These are phyloP conservation scores for Lingula anatina DNA, from an alignment of 2,888 invertebrate genomes.

Conservation along the genomic window DNA sequence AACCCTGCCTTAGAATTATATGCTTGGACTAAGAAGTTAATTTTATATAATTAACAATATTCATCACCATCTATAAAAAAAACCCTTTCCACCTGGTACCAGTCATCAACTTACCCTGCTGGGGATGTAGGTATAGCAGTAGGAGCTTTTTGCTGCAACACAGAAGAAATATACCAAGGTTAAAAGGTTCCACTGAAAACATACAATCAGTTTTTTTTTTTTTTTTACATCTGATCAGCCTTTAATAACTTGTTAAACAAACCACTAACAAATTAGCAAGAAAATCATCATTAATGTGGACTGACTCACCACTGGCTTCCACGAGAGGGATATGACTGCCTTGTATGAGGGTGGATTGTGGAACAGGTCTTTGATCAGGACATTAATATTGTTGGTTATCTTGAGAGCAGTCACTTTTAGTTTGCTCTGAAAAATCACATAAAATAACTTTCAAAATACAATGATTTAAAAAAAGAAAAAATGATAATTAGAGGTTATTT, in stretches of 20 bases:
- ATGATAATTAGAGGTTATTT: no score
- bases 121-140: slow-evolving; percentile 1
- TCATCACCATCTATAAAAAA: no score
- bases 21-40: no score
- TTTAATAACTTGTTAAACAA: no score
- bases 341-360: slow-evolving; percentile 91
- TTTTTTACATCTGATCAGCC: no score
- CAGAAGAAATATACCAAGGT: background rate
- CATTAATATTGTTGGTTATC: slow-evolving; percentile 87
- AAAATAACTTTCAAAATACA: background rate
- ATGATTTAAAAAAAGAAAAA: background rate
- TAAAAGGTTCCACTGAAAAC: no score
- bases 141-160: slow-evolving; percentile 10
- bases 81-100: no score
- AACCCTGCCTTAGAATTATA: no score
- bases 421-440: slow-evolving; percentile 55
- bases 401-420: slow-evolving; percentile 67
- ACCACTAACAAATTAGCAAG: no score
- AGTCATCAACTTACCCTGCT: slow-evolving; percentile 6
- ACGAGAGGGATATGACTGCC: slow-evolving; percentile 52
- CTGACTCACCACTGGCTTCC: slow-evolving; percentile 45
- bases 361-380: slow-evolving; percentile 88
- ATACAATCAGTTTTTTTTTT: no score
- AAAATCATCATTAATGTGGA: no score
- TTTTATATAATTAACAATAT: no score